Conservation (phyloP, 2,888 invertebrate species). For the Prosopocoilus inquinatus region DNA sequence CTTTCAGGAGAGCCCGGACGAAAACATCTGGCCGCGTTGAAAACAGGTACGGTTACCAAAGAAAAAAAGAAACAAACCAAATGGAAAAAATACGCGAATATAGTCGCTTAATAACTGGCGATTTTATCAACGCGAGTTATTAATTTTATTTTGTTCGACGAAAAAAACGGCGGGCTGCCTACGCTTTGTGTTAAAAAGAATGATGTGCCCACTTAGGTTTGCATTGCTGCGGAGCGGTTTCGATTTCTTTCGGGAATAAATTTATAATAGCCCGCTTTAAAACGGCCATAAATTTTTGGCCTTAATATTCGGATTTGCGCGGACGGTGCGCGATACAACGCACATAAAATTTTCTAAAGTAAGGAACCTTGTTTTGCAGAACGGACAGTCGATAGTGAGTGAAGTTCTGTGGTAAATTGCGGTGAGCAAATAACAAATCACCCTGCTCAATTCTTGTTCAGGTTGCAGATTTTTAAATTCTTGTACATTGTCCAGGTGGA, state of each 20-base stretch:
- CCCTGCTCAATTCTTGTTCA: conserved; percentile 14
- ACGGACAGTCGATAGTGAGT: conserved; percentile 19
- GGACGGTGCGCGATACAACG: conserved; percentile 1
- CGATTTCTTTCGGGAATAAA: conserved; percentile 27
- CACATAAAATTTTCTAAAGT: conserved; percentile 23
- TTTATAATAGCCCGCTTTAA: conserved; percentile 29
- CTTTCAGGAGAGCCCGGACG: conserved; percentile 13
- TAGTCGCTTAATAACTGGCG: conserved; percentile 28
- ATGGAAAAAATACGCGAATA: conserved; percentile 11
- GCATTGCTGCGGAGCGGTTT: conserved; percentile 29
- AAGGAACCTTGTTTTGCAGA: conserved; percentile 18
- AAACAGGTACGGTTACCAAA: conserved; percentile 14
- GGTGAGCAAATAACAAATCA: conserved; percentile 18
- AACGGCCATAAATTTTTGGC: conserved; percentile 27
- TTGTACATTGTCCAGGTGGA: conserved; percentile 13
- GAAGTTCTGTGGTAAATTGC: conserved; percentile 12
- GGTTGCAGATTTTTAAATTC: conserved; percentile 18
- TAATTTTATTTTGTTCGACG: conserved; percentile 27
- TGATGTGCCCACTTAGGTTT: conserved; percentile 28
- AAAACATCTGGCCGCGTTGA: conserved; percentile 11
- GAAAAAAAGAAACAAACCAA: conserved; percentile 17
- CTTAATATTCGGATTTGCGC: conserved; percentile 23
- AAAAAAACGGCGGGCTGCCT: conserved; percentile 23
- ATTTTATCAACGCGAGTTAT: conserved; percentile 29
- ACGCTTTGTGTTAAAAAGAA: conserved; percentile 30